Percentiles rank a stretch among this genome's conserved stretches.
These are phyloP conservation scores for Uropsilus gracilis DNA, from an alignment of 2,113 vertebrate genomes.

Conservation along the genomic window DNA sequence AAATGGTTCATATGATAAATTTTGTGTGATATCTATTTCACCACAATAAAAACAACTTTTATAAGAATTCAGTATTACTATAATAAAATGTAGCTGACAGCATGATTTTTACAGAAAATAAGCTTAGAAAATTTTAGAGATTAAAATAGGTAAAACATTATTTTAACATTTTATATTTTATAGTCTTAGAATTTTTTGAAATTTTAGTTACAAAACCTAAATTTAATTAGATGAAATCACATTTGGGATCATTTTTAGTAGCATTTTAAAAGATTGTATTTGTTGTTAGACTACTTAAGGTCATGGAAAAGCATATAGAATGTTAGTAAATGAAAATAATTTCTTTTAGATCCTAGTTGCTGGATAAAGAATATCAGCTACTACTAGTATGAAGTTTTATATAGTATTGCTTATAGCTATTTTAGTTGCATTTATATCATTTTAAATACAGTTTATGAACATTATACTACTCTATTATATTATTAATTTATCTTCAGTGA, in stretches of 20 bases:
- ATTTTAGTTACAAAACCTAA: conserved; percentile 30
- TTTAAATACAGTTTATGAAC: conserved; percentile 84
- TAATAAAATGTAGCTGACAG: conserved; percentile 6
- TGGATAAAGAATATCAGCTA: conserved; percentile 52
- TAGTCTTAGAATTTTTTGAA: conserved; percentile 24
- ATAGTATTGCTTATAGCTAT: conserved; percentile 53
- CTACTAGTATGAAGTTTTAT: neutral
- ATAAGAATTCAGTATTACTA: neutral
- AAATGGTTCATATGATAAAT: neutral
- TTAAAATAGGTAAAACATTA: conserved; percentile 33
- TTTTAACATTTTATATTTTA: conserved; percentile 36
- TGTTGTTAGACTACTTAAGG: conserved; percentile 52
- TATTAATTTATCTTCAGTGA: conserved; percentile 74
- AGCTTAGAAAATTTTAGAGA: conserved; percentile 32
- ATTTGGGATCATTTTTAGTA: conserved; percentile 62
- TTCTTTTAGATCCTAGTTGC: conserved; percentile 47
- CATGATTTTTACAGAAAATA: neutral
- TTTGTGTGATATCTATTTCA: neutral
- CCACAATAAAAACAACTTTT: neutral
- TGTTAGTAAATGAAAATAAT: conserved; percentile 39
- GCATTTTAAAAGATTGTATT: conserved; percentile 8
- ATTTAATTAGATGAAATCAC: conserved; percentile 64
- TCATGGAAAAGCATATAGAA: conserved; percentile 44
- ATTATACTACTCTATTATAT: conserved; percentile 76
- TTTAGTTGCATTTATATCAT: conserved; percentile 76